Evolutionary conservation across 2,113 vertebrate genomes (phyloP).

Genomic region (Oriolus oriolus): DNA sequence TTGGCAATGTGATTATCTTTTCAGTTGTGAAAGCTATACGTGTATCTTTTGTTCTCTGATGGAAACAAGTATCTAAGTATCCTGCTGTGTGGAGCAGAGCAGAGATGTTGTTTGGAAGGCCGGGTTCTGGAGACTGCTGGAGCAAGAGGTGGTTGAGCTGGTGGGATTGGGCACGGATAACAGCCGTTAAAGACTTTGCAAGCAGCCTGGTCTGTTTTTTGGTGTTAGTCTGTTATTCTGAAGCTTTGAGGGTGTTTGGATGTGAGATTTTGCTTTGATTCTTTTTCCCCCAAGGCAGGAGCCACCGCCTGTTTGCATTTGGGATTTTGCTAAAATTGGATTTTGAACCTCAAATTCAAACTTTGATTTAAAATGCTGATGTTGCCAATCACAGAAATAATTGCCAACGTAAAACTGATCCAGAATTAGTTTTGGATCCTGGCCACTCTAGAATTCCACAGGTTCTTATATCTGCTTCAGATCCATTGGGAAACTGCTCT

Average conservation of each 20-base stretch:
- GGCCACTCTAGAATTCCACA: not conserved
- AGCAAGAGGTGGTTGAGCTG: not conserved
- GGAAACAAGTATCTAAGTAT: not conserved
- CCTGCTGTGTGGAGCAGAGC: not conserved
- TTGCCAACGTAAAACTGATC: not conserved
- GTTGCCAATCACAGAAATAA: not conserved
- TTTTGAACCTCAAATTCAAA: not conserved
- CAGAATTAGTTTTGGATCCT: not conserved
- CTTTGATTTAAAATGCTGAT: not conserved
- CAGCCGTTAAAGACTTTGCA: not conserved
- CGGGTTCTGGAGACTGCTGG: not conserved
- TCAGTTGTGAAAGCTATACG: not conserved
- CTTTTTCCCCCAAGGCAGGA: not conserved
- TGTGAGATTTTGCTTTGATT: not conserved
- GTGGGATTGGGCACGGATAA: not conserved
- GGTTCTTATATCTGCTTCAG: not conserved
- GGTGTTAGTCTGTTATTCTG: not conserved
- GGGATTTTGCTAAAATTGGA: not conserved
- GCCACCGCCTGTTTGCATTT: not conserved
- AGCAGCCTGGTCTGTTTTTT: not conserved
- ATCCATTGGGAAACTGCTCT: not conserved
- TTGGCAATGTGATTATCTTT: slow-evolving; percentile 27
- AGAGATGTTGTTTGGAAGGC: not conserved
- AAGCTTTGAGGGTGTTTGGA: not conserved
- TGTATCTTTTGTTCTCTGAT: not conserved